These are phyloP conservation scores for Notodonta dromedarius DNA, from an alignment of 2,888 invertebrate species.

Conservation along the genomic window DNA sequence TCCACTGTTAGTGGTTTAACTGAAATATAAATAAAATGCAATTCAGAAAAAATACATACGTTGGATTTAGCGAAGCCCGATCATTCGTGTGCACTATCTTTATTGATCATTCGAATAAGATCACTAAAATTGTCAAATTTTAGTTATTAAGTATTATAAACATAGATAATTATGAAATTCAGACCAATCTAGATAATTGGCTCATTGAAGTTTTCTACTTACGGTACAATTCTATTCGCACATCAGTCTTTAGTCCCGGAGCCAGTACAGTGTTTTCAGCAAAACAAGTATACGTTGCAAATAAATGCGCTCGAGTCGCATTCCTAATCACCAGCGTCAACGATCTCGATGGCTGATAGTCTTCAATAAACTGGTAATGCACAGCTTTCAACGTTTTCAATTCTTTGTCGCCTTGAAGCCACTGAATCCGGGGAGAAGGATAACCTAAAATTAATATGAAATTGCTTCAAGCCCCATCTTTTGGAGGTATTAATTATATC, in stretches of 20 bases:
- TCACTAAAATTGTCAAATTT: too few relatives aligned
- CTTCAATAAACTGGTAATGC: constrained; percentile 28
- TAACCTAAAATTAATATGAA: constrained; percentile 54
- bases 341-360: constrained; percentile 60
- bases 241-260: constrained; percentile 85
- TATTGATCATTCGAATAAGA: too few relatives aligned
- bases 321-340: constrained; percentile 63
- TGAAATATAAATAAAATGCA: constrained; percentile 62
- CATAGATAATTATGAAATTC: too few relatives aligned
- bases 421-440: constrained; percentile 73
- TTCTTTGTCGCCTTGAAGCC: constrained; percentile 72
- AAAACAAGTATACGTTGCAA: constrained; percentile 87
- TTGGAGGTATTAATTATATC: neutral
- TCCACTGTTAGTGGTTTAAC: constrained; percentile 92
- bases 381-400: constrained; percentile 59
- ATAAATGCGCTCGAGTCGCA: constrained; percentile 85
- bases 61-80: too few relatives aligned
- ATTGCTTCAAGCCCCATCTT: neutral
- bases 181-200: too few relatives aligned
- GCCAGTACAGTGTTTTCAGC: constrained; percentile 88
- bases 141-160: too few relatives aligned
- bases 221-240: constrained; percentile 88
- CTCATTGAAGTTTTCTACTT: constrained; percentile 53
- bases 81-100: too few relatives aligned
- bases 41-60: too few relatives aligned